Percentiles rank a stretch among this genome's conserved stretches.
Evolutionary conservation across 1,140 invertebrate species (phyloP).

Genomic region (Nylanderia fulva): DNA sequence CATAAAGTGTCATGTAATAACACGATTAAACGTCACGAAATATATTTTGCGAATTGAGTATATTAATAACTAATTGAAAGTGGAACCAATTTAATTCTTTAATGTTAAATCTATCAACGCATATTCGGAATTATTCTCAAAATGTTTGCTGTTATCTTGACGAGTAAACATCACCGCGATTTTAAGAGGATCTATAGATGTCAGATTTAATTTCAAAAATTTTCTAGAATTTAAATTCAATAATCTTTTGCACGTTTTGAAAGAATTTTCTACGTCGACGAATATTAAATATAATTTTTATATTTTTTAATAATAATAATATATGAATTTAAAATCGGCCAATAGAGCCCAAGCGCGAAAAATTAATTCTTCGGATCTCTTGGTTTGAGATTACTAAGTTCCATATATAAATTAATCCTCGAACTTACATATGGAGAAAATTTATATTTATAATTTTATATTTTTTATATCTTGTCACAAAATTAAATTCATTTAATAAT

Average conservation of each 20-base stretch:
- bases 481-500: neutral
- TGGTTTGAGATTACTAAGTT: no score
- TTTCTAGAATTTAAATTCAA: neutral
- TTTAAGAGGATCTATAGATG: neutral
- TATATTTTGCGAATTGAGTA: neutral
- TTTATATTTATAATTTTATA: no score
- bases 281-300: neutral
- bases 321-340: no score
- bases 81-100: conserved; percentile 5
- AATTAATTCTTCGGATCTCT: no score
- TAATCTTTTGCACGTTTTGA: neutral
- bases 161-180: neutral
- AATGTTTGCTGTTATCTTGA: conserved; percentile 10
- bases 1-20: conserved; percentile 21
- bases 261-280: no score
- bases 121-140: neutral
- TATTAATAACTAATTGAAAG: conserved; percentile 27
- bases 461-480: neutral
- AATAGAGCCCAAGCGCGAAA: no score
- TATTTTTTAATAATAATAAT: no score
- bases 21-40: conserved; percentile 20
- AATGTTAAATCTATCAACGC: no score
- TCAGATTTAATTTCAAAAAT: no score
- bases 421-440: no score
- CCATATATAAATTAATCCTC: no score